Evolutionary conservation across 2,888 invertebrate genomes (phyloP).

Genomic region (Tuberolachnus salignus): DNA sequence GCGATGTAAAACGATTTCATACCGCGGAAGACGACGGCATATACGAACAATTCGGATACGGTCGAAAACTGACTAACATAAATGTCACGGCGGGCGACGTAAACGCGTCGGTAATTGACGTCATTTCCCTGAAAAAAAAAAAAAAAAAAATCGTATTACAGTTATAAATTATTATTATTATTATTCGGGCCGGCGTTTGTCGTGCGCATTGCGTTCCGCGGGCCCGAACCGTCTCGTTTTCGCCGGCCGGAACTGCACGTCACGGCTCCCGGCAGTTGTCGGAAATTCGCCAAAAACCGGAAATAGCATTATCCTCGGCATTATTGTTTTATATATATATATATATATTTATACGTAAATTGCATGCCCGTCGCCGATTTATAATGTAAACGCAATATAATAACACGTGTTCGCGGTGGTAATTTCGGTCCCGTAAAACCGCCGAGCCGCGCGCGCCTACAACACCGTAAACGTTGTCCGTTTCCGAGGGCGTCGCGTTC

Average conservation of each 20-base stretch:
- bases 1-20: too few relatives aligned
- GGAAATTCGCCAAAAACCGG: conserved; percentile 30
- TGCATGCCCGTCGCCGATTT: not conserved
- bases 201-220: not conserved
- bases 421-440: not conserved
- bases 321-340: not conserved
- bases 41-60: too few relatives aligned
- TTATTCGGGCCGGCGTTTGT: too few relatives aligned
- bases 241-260: conserved; percentile 20
- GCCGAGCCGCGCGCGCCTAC: not conserved
- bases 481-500: too few relatives aligned
- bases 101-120: too few relatives aligned
- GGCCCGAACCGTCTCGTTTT: not conserved
- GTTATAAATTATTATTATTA: too few relatives aligned
- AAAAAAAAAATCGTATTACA: too few relatives aligned
- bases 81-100: too few relatives aligned
- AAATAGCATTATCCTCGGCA: conserved; percentile 24
- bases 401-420: not conserved
- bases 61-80: too few relatives aligned
- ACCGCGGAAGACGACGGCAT: too few relatives aligned
- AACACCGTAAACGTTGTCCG: not conserved
- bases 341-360: too few relatives aligned
- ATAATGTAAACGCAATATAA: conserved; percentile 9
- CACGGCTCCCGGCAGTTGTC: conserved; percentile 17
- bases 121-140: too few relatives aligned